These are phyloP conservation scores for Azemiops feae DNA, from an alignment of 2,113 vertebrate genomes.

Conservation along the genomic window DNA sequence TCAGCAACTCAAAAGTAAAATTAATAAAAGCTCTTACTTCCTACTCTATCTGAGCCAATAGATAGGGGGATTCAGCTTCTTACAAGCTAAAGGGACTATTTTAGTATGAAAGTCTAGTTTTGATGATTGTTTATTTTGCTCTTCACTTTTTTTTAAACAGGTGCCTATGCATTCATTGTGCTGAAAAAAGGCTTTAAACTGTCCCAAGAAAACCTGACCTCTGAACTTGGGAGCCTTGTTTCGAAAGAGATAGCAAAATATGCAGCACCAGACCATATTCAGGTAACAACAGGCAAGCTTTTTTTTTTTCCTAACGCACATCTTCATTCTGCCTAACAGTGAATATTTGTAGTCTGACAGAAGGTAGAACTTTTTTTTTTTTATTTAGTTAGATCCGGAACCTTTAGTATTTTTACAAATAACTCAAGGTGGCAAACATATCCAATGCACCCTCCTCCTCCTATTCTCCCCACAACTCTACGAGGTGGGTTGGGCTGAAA, in stretches of 20 bases:
- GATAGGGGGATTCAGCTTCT: not conserved
- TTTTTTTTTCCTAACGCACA: too few relatives aligned
- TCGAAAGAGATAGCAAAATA: slow-evolving; percentile 77
- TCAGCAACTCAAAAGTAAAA: not conserved
- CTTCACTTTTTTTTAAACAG: slow-evolving; percentile 51
- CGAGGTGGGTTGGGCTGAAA: not conserved
- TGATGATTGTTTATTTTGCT: not conserved
- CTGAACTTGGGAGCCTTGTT: slow-evolving; percentile 65
- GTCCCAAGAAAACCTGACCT: slow-evolving; percentile 44
- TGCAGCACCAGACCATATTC: slow-evolving; percentile 71
- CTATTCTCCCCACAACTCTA: not conserved
- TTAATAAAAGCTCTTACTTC: not conserved
- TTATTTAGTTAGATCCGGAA: not conserved
- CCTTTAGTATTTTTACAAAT: not conserved
- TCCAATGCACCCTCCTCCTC: not conserved
- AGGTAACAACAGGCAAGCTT: slow-evolving; percentile 60
- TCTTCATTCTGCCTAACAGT: not conserved
- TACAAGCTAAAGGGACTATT: not conserved
- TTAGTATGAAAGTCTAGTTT: too few relatives aligned
- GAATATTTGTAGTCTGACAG: not conserved
- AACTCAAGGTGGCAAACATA: not conserved
- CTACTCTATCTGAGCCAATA: not conserved
- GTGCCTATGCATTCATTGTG: slow-evolving; percentile 73
- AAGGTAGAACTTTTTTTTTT: not conserved
- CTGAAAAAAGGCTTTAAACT: slow-evolving; percentile 66